A percentile compares a stretch with the other conserved stretches of the same genome.
phyloP scores from a whole-genome alignment of 1,140 invertebrate species.

The Teleopsis dalmanni region DNA sequence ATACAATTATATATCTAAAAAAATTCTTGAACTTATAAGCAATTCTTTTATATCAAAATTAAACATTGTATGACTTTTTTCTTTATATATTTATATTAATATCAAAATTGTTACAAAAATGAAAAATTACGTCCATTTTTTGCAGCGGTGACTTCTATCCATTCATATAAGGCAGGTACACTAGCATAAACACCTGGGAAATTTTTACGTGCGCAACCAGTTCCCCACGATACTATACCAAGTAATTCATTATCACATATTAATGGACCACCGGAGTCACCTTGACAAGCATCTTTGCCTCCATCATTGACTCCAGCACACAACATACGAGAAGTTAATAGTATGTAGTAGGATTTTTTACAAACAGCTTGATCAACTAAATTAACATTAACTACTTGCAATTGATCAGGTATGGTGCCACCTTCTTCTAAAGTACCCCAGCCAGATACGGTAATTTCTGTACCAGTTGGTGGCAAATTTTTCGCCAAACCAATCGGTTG shows the following conservation, averaged over 20 bases:
- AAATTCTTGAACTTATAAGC: no score
- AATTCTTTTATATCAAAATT: no score
- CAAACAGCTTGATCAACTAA: constrained; percentile 23
- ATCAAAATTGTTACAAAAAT: no score
- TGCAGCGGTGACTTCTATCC: constrained; percentile 24
- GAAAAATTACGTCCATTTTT: no score
- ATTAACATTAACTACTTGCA: constrained; percentile 27
- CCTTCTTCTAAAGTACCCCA: constrained; percentile 29
- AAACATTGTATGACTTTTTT: no score
- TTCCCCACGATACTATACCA: constrained; percentile 62
- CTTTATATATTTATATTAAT: no score
- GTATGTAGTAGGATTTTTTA: constrained; percentile 19
- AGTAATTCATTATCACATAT: constrained; percentile 41
- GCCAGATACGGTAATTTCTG: constrained; percentile 27
- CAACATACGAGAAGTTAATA: constrained; percentile 49
- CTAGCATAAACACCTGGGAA: constrained; percentile 63
- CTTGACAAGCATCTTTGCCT: constrained; percentile 50
- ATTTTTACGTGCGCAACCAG: constrained; percentile 48
- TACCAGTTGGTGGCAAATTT: constrained; percentile 19
- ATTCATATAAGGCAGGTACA: constrained; percentile 47
- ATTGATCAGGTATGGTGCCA: constrained; percentile 15
- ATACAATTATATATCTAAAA: no score
- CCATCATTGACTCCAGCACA: constrained; percentile 46
- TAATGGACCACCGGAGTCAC: constrained; percentile 46
- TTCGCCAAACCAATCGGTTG: constrained; percentile 28